These are phyloP conservation scores for Propithecus perrieri DNA, from an alignment of 2,797 vertebrate genomes.

Conservation along the genomic window DNA sequence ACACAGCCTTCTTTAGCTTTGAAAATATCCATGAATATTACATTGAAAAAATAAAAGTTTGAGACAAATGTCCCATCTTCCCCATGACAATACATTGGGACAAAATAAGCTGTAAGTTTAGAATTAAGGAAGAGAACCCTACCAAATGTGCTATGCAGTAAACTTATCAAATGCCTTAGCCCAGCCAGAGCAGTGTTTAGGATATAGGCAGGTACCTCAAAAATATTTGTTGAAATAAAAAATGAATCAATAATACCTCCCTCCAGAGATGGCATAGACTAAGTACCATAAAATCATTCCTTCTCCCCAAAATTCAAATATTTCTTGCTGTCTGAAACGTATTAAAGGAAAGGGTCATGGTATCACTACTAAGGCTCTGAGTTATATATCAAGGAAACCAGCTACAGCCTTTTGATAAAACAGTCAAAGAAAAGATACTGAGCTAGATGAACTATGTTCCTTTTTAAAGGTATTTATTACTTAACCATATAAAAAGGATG, in stretches of 20 bases:
- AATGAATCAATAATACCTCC: not conserved
- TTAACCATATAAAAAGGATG: not conserved
- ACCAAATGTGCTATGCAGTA: not conserved
- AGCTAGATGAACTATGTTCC: not conserved
- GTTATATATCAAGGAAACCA: not conserved
- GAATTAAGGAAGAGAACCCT: not conserved
- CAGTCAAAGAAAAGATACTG: not conserved
- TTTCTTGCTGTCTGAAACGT: not conserved
- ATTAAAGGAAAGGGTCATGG: not conserved
- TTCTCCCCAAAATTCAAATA: not conserved
- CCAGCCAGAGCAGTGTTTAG: not conserved
- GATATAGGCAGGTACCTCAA: not conserved
- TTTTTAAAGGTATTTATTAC: not conserved
- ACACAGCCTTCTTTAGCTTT: conserved; percentile 12
- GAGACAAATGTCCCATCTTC: not conserved
- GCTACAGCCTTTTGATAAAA: not conserved
- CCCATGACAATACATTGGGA: not conserved
- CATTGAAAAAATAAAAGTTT: not conserved
- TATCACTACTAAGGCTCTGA: not conserved
- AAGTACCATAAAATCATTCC: not conserved
- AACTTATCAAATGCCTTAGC: not conserved
- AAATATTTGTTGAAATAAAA: conserved; percentile 14
- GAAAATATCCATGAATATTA: not conserved
- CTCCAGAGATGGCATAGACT: not conserved
- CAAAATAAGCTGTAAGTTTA: not conserved